A percentile compares a stretch with the other conserved stretches of the same genome.
phyloP scores from a whole-genome alignment of 37 sponge, comb jelly and placozoan species.

The Axinella damicornis region DNA sequence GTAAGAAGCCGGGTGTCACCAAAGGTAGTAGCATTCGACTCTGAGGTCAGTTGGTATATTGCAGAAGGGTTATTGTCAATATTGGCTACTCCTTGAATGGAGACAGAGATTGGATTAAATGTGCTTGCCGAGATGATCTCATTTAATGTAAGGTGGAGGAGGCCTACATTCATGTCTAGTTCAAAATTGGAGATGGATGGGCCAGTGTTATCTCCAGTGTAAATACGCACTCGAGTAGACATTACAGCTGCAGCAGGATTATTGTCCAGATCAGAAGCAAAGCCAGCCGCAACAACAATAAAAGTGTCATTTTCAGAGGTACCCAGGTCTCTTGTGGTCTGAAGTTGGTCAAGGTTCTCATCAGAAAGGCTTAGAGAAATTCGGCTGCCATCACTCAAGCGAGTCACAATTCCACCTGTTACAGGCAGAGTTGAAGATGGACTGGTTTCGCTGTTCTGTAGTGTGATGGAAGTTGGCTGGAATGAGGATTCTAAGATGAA shows the following conservation, averaged over 20 bases:
- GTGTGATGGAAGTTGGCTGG: constrained; percentile 43
- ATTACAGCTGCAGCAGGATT: constrained; percentile 50
- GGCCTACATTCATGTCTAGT: constrained; percentile 76
- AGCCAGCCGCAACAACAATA: constrained; percentile 48
- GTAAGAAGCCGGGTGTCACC: constrained; percentile 48
- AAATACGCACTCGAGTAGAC: constrained; percentile 22
- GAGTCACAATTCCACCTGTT: constrained; percentile 65
- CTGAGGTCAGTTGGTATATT: constrained; percentile 26
- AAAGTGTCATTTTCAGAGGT: constrained; percentile 37
- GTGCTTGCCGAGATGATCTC: constrained; percentile 55
- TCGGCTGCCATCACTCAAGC: constrained; percentile 74
- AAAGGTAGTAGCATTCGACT: constrained; percentile 1
- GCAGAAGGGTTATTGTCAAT: not conserved
- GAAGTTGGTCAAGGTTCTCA: constrained; percentile 65
- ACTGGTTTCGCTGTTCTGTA: constrained; percentile 32
- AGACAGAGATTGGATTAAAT: constrained; percentile 57
- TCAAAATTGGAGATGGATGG: constrained; percentile 56
- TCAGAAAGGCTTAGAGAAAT: constrained; percentile 56
- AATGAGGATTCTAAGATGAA: constrained; percentile 70
- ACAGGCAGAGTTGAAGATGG: constrained; percentile 1
- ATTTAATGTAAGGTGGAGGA: constrained; percentile 57
- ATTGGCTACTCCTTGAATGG: constrained; percentile 67
- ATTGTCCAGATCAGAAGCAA: constrained; percentile 62
- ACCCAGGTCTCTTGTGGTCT: constrained; percentile 35
- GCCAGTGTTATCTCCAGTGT: constrained; percentile 56